phyloP scores from a whole-genome alignment of 2,797 vertebrate genomes.

The Chromis chromis region DNA sequence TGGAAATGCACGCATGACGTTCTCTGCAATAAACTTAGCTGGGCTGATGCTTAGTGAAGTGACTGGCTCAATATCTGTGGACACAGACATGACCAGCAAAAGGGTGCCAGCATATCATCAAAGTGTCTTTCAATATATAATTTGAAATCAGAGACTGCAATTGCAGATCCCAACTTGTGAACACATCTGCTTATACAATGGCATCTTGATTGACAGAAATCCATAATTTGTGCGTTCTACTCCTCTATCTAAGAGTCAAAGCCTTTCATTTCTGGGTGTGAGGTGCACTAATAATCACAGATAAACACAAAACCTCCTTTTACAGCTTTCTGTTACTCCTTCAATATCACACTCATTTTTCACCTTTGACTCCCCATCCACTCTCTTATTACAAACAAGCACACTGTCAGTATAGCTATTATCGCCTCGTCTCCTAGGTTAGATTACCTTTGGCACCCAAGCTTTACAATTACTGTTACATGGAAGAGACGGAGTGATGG shows the following conservation, averaged over 20 bases:
- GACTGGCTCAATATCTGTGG: conserved; percentile 2
- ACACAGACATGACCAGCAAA: conserved; percentile 8
- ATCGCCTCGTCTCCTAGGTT: conserved; percentile 79
- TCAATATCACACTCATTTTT: conserved; percentile 85
- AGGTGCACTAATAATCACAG: conserved; percentile 67
- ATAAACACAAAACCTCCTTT: conserved; percentile 67
- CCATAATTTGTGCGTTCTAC: conserved; percentile 41
- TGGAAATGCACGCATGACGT: neutral
- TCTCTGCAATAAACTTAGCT: conserved; percentile 15
- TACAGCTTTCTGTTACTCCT: conserved; percentile 60
- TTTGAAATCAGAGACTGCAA: conserved; percentile 22
- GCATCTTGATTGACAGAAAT: conserved; percentile 29
- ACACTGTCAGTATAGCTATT: conserved; percentile 80
- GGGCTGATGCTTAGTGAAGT: conserved; percentile 13
- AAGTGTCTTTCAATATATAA: conserved; percentile 14
- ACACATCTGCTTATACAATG: conserved; percentile 25
- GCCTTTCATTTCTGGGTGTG: conserved; percentile 55
- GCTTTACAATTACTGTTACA: conserved; percentile 65
- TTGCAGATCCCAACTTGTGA: conserved; percentile 30
- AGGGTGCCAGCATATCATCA: neutral
- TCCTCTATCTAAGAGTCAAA: conserved; percentile 29
- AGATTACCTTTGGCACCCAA: conserved; percentile 80
- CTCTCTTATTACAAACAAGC: conserved; percentile 82
- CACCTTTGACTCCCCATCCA: conserved; percentile 83
- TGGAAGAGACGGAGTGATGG: conserved; percentile 35